Evolutionary conservation across 2,888 invertebrate species (phyloP), one percentile per base, ranked within the genome.

Genomic region (Bembecia ichneumoniformis): DNA sequence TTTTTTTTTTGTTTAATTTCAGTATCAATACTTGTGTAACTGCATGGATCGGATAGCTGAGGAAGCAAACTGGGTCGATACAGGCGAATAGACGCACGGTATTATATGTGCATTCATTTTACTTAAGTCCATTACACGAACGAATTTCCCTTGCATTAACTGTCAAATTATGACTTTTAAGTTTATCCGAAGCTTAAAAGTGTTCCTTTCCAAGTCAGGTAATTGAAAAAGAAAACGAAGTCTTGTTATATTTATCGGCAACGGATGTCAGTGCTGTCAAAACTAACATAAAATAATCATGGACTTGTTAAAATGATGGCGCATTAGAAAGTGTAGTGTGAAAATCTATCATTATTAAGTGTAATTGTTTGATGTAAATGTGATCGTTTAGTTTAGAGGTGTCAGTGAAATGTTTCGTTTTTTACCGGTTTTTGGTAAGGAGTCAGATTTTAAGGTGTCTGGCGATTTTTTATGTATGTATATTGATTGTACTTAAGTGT

Each of bases 31-130:
- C 88, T 91, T 97, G 71, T 92, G 93, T 80, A 98, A 97, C 79
- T 98, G 98, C 80, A 97, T 98, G 88, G 97, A 97, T 77, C 91
- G 96, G 88, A 95, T 98, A 90, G 93, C 94, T 74, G 96, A 97
- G 76, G 98, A 98, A 77, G 91, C 92, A 60, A 94, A 93, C 78
- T 95, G 94, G 94, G 90, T 91, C 51, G 94, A 94, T 74, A 91
- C 93, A 46, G 94, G 93, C 47, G 94, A 95, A 80, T 94, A 93
- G 89, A 82, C 28, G 5, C 7, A 28, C 20, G 20, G 20, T 28
- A 28, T 28, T 28, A 28, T 7, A 7, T 28, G 20, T 7, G 20
- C 5, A 28, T 7, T 28, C 28, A 28, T 28, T 28, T 28, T 9
- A 7, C 28, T 28, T 9, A 28, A 28, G 28, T 28, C 28, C 28